These are phyloP conservation scores for Stictonetta naevosa DNA, from an alignment of 2,113 vertebrate genomes.

Conservation along the genomic window DNA sequence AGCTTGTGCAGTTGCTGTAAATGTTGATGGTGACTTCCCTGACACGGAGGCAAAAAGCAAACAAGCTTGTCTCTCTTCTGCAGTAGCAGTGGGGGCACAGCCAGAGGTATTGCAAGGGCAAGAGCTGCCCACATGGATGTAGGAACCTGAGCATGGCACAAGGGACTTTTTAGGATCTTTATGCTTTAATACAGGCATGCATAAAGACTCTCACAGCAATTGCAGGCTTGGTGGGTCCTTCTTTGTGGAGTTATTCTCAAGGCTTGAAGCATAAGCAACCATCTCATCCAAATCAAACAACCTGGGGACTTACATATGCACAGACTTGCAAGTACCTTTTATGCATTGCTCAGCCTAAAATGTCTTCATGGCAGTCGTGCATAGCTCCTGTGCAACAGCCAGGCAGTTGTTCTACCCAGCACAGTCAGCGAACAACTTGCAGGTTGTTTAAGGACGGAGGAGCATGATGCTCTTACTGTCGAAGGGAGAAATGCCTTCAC, in stretches of 20 bases:
- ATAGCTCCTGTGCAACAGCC: background rate
- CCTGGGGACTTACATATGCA: background rate
- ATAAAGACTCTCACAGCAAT: background rate
- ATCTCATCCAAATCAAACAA: background rate
- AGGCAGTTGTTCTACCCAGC: background rate
- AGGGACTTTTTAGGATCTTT: background rate
- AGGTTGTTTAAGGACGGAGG: background rate
- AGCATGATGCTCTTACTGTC: background rate
- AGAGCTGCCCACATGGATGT: rapidly evolving
- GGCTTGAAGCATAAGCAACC: background rate
- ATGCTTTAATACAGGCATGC: background rate
- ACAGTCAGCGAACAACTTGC: background rate
- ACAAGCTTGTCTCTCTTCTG: background rate
- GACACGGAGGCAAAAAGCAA: background rate
- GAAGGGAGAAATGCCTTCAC: background rate
- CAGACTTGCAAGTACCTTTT: background rate
- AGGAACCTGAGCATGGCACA: background rate
- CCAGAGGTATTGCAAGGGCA: background rate
- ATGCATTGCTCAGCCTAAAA: background rate
- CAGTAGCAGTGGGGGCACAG: background rate
- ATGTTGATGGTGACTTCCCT: background rate
- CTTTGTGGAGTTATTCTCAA: background rate
- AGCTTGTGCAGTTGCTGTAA: background rate
- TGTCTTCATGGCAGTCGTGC: background rate
- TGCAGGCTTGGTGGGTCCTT: background rate